A percentile compares a stretch with the other conserved stretches of the same genome.
Evolutionary conservation across 2,797 vertebrate species (phyloP).

Genomic region (Macrochelys suwanniensis): DNA sequence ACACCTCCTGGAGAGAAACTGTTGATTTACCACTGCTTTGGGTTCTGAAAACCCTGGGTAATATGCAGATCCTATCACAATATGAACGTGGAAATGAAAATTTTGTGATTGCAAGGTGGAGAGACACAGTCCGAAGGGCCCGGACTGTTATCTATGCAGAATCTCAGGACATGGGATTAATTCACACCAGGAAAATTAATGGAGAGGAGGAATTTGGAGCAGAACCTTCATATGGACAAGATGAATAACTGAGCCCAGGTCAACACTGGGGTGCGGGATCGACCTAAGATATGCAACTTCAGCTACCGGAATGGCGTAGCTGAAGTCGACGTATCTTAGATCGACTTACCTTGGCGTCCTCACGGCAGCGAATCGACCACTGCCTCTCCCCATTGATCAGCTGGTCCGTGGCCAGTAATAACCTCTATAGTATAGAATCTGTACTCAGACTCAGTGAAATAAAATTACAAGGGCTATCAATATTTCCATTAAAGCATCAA

Average conservation of each 20-base stretch:
- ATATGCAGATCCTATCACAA: no score
- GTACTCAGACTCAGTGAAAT: not conserved
- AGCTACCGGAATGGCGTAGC: no score
- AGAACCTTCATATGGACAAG: not conserved
- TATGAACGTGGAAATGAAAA: not conserved
- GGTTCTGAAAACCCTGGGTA: no score
- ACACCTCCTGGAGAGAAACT: no score
- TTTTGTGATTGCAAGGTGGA: accelerated
- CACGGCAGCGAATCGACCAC: no score
- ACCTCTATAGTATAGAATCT: not conserved
- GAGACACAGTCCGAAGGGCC: not conserved
- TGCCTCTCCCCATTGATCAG: no score
- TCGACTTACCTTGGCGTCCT: no score
- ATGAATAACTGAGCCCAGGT: not conserved
- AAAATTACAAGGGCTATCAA: not conserved
- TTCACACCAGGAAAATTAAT: not conserved
- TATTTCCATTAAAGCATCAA: not conserved
- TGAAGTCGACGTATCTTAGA: no score
- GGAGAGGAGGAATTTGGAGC: not conserved
- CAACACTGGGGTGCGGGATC: no score
- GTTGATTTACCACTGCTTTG: no score
- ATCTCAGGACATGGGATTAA: not conserved
- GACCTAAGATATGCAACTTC: no score
- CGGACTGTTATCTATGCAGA: not conserved
- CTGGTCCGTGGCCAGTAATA: not conserved